Evolutionary conservation across 2,888 invertebrate genomes (phyloP).

Genomic region (Stenichneumon culpator): DNA sequence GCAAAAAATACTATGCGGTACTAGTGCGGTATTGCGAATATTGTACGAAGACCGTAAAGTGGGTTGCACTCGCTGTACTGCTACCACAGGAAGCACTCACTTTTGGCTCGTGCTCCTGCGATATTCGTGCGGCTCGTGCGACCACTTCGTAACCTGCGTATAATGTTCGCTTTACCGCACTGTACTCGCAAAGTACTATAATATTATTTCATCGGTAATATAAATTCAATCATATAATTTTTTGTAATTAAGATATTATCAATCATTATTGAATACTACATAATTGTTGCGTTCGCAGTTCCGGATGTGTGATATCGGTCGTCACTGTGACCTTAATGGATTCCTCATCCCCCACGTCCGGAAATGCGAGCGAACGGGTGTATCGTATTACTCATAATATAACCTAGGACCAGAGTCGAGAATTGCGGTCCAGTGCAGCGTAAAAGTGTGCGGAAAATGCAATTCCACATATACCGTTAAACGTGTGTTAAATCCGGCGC

Average conservation of each 20-base stretch:
- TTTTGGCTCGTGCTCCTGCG: too few species aligned
- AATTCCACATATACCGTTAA: conserved; percentile 26
- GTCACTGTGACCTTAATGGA: conserved; percentile 75
- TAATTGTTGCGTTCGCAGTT: conserved; percentile 24
- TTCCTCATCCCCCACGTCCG: conserved; percentile 68
- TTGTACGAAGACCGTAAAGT: too few species aligned
- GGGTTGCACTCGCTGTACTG: too few species aligned
- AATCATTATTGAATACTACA: conserved; percentile 7
- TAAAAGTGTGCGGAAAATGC: conserved; percentile 13
- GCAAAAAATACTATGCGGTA: too few species aligned
- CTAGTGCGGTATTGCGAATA: too few species aligned
- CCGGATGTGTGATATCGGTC: conserved; percentile 69
- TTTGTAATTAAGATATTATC: neutral
- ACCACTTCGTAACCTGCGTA: too few species aligned
- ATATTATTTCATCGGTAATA: neutral
- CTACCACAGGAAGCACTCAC: too few species aligned
- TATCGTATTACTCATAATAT: conserved; percentile 32
- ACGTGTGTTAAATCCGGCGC: neutral
- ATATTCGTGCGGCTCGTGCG: too few species aligned
- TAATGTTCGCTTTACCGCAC: too few species aligned
- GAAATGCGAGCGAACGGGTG: neutral
- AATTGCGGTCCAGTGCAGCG: conserved; percentile 1
- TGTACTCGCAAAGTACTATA: too few species aligned
- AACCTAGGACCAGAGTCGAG: conserved; percentile 2
- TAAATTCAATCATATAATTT: neutral